Evolutionary conservation across 2,797 vertebrate genomes (phyloP).

Genomic region (Sebastes nivosus): DNA sequence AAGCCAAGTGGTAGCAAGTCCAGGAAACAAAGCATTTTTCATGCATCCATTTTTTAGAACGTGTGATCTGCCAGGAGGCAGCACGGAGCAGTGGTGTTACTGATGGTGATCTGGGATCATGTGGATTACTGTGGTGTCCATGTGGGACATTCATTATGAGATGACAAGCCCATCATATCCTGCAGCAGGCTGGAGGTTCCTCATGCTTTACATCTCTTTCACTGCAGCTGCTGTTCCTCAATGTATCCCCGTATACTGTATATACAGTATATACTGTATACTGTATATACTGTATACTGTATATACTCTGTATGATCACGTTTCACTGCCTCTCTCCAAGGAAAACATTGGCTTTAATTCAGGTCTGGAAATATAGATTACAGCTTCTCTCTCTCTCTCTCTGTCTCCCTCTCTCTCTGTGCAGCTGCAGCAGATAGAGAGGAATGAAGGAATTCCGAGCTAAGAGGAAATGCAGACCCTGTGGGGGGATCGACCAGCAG

Average conservation of each 20-base stretch:
- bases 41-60: background rate
- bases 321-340: background rate
- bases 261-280: too few relatives aligned
- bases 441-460: constrained; percentile 20
- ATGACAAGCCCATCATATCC: background rate
- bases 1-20: background rate
- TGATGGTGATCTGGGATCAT: background rate
- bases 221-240: background rate
- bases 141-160: background rate
- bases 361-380: background rate
- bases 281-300: too few relatives aligned
- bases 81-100: background rate
- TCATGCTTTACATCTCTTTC: background rate
- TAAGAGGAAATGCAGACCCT: constrained; percentile 13
- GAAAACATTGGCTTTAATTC: background rate
- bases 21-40: background rate
- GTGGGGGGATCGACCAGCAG: background rate
- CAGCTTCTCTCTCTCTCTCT: background rate
- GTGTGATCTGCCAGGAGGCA: background rate
- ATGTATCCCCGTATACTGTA: background rate
- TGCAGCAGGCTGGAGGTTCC: background rate
- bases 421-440: background rate
- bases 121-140: background rate
- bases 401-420: background rate
- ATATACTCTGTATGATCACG: background rate